Evolutionary conservation across 2,888 invertebrate species (phyloP), one percentile per base, ranked within the genome.

Genomic region (Agrochola lychnidis): DNA sequence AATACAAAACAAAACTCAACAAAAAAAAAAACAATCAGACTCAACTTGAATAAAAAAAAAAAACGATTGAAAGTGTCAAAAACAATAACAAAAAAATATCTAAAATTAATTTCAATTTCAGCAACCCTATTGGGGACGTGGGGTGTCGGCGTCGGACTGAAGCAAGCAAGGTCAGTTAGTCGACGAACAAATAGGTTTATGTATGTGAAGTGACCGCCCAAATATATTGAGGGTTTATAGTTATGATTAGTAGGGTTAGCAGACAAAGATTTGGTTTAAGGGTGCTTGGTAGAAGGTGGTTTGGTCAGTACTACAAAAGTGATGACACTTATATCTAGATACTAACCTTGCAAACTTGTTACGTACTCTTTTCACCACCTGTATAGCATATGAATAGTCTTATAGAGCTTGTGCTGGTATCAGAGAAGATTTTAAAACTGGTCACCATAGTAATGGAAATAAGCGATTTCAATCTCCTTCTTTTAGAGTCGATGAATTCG

Each of bases 151-250:
- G 70, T 64, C 45, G 30, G 59, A 76, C 70, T 73, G 53, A 75
- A 77, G 73, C 75, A 59, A 74, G 81, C 87, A 84, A 88, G 88
- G 86, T 88, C 88, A 87, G 71, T 79, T 68, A 67, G 79, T 73
- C 77, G 63, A 72, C 70, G 66, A 74, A 82, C 76, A 87, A 87
- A 84, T 84, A 88, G 76, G 72, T 75, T 88, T 78, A 76, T 30
- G 85, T 57, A 73, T 61, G 62, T 56, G 51, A 48, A 61, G 40
- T 83, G 61, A 64, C 82, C 73, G 63, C 64, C 42, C 45, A 48
- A 66, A 74, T 69, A 85, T 71, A 78, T 78, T 68, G 69, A 70
- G 62, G 61, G 66, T 56, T 68, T 51, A 62, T 45, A 61, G 70
- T 72, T 82, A 74, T 78, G 73, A 74, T 77, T 69, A 81, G 67